Evolutionary conservation across 2,888 invertebrate genomes (phyloP), one percentile per base, ranked within the genome.

Genomic region (Mermis nigrescens): DNA sequence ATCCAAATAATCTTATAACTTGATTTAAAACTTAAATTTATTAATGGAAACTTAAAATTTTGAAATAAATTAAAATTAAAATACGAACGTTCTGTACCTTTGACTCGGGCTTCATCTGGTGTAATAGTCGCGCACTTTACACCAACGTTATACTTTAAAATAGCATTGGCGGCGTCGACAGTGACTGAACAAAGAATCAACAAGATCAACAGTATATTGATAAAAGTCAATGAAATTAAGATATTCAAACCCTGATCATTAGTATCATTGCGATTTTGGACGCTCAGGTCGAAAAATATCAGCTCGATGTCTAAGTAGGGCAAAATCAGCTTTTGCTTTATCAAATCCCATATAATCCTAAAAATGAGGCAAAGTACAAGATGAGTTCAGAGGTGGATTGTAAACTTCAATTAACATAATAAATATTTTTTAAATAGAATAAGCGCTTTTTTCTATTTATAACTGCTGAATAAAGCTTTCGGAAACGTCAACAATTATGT

Each of bases 51-150:
- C n/a, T 55, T 22, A 4, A 22, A 15, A 28, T 31, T 46, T 32
- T 27, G 26, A 59, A 46, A 19, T 2, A 22, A 27, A 29, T 57
- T 15, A 56, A 12, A 12, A 38, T 38, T 38, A 38, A 38, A 12
- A 19, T 38, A n/a, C n/a, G n/a, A n/a, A 19, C 7, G 7, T 48
- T 22, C 12, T 63, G 55, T 68, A 76, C 77, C 77, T 75, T 87
- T 85, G 0, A 95, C 91, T 72, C 95, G 80, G 45, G 86, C 85
- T 75, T 95, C 95, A 74, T 95, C 95, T 1, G 95, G 94, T 0
- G 95, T 95, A 64, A 95, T 98, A 1, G 95, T 79, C 28, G 95
- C 95, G 77, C 98, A 98, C 76, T 98, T 98, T 65, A 98, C 88
- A 48, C 95, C 98, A 57, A 98, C 95, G 76, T 90, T 92, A 78